A percentile compares a stretch with the other conserved stretches of the same genome.
Conservation (phyloP, 2,888 invertebrate genomes). For the Phasia obesa region DNA sequence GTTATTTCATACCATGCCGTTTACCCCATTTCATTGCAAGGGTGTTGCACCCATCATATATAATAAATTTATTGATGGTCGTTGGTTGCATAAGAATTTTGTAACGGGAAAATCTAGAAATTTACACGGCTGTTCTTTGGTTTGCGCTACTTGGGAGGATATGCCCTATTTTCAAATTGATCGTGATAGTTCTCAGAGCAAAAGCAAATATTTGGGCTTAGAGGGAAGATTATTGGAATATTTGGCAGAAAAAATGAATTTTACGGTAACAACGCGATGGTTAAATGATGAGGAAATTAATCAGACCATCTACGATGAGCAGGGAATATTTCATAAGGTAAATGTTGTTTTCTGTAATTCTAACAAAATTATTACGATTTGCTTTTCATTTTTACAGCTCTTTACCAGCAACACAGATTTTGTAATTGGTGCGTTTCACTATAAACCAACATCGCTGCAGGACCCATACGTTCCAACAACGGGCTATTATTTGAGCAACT, state of each 20-base stretch:
- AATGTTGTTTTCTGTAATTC: neutral
- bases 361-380: neutral
- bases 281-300: conserved; percentile 71
- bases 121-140: conserved; percentile 76
- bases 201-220: conserved; percentile 60
- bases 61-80: conserved; percentile 69
- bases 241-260: conserved; percentile 72
- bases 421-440: conserved; percentile 72
- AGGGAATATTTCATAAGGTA: conserved; percentile 71
- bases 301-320: conserved; percentile 69
- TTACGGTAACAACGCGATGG: conserved; percentile 71
- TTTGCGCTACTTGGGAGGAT: conserved; percentile 74
- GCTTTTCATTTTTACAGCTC: too few species aligned
- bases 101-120: conserved; percentile 73
- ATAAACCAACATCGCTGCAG: conserved; percentile 65
- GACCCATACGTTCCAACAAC: conserved; percentile 70
- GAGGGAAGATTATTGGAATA: conserved; percentile 74
- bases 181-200: neutral
- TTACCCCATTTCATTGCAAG: conserved; percentile 70
- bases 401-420: conserved; percentile 72
- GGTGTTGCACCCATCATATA: conserved; percentile 69
- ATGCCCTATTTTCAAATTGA: conserved; percentile 72
- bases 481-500: conserved; percentile 72
- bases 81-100: conserved; percentile 71
- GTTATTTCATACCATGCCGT: conserved; percentile 73